Evolutionary conservation across 2,797 vertebrate species (phyloP), one percentile per base, ranked within the genome.

Genomic region (Danio kyathit): DNA sequence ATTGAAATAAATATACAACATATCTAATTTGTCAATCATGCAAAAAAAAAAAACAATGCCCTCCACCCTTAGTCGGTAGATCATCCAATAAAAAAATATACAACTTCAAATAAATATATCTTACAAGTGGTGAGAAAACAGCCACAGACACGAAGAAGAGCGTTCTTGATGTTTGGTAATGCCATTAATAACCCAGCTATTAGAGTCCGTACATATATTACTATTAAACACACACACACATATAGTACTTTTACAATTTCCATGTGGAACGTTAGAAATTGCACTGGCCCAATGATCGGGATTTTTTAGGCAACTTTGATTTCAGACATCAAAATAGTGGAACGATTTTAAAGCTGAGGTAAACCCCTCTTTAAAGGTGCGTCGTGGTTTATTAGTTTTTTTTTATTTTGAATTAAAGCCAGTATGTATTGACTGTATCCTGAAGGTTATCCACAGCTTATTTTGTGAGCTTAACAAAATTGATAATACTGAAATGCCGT

Each of bases 61-160:
- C 82, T 76, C 79, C 82, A 86, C 82, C 86, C 13, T 64, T 72
- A 73, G 60, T 59, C 60, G 81, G 60, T 49, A 8, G 10, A 56
- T 71, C 66, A 64, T 76, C 52, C 19, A 17, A 67, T 60, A 79
- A 57, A 76, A 77, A 76, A 80, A 86, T 84, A 83, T 86, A 86
- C 83, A 86, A 81, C 82, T 76, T 78, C 63, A 83, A 87, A 87
- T 87, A 87, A 87, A 87, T 87, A 86, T 61, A 79, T 76, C 83
- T 79, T 81, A 81, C 76, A 71, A 63, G 78, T 49, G 66, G 83
- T 74, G 71, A 77, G 52, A 48, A 8, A 40, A 77, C 52, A 72
- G 70, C 76, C 70, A 82, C 74, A 84, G 48, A 82, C 76, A 81
- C 63, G 54, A 83, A 83, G 65, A 64, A 70, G 74, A 54, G 64